Base-by-base conservation (phyloP, 1,140 invertebrate species). In the Heliothis subflexa region DNA sequence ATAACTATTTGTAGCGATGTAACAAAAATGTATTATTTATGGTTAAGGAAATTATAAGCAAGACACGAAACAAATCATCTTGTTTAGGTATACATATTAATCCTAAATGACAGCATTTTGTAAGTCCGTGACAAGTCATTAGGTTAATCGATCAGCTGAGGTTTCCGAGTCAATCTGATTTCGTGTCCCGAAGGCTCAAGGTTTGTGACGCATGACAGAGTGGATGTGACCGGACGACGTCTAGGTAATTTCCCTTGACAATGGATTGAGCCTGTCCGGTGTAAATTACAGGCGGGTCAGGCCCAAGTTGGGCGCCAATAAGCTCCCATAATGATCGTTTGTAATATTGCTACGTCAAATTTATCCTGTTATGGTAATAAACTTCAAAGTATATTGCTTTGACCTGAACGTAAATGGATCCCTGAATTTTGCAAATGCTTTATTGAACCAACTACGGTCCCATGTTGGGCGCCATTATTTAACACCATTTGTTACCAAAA, bases 221-320 rank as follows among this genome's bases (percentile, higher is more conserved):
- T 74, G 78, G 40, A 62, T 72, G 66, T 78, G 78, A 79, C 77
- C 78, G 73, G 79, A 61, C 77, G 54, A 28, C 40, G 76, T 55
- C 66, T 80, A 80, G 66, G 78, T 80, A 80, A 84, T 84, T 84
- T 84, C 81, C 83, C 81, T 62, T 78, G 83, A 78, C 78, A 81
- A 85, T 81, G 64, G 73, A 77, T 70, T 66, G 68, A 54, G 40
- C 40, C 28, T 57, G 52, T 54, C 62, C 61, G 61, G 57, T 57
- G 66, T 74, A 78, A 70, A 73, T 74, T 72, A 78, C 57, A 66
- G 28, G 55, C 52, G 73, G 78, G 54, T 68, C 18, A 33, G 45
- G 45, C 59, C 54, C 76, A 50, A 18, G 54, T 18, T 70, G 62
- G 75, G 75, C 52, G 76, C 64, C 64, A 78, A 68, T 70, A 78